These are phyloP conservation scores for Pherbina coryleti DNA, from an alignment of 2,888 invertebrate genomes.

Conservation along the genomic window DNA sequence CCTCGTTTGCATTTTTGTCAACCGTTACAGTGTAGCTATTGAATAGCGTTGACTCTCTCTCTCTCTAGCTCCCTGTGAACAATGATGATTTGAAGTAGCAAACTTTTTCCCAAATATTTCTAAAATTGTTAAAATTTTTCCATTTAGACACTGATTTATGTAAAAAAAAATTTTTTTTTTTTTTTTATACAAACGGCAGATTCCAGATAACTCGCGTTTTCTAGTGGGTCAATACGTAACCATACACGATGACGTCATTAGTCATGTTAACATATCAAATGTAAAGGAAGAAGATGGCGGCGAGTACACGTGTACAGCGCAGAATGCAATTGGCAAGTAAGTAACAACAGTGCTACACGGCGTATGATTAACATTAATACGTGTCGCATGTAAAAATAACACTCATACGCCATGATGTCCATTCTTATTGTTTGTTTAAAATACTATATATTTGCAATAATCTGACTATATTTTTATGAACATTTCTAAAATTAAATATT, in stretches of 20 bases:
- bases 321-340: slow-evolving; percentile 82
- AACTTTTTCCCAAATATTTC: background rate
- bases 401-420: background rate
- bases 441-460: background rate
- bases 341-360: slow-evolving; percentile 47
- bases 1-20: slow-evolving; percentile 15
- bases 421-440: background rate
- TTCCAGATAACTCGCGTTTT: slow-evolving; percentile 76
- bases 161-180: slow-evolving; percentile 8
- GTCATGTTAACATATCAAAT: slow-evolving; percentile 90
- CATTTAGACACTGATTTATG: background rate
- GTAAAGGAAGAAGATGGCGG: slow-evolving; percentile 92
- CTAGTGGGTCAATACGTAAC: slow-evolving; percentile 93
- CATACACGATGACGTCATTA: slow-evolving; percentile 91
- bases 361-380: background rate
- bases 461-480: background rate
- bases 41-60: background rate
- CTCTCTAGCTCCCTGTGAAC: background rate
- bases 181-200: slow-evolving; percentile 53
- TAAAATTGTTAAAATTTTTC: background rate
- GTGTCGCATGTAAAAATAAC: background rate
- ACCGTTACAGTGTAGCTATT: slow-evolving; percentile 2
- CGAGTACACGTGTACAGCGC: slow-evolving; percentile 87
- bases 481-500: slow-evolving; percentile 35
- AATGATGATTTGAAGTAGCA: background rate